These are phyloP conservation scores for Cataglyphis altisquamis DNA, from an alignment of 2,888 invertebrate genomes.

Conservation along the genomic window DNA sequence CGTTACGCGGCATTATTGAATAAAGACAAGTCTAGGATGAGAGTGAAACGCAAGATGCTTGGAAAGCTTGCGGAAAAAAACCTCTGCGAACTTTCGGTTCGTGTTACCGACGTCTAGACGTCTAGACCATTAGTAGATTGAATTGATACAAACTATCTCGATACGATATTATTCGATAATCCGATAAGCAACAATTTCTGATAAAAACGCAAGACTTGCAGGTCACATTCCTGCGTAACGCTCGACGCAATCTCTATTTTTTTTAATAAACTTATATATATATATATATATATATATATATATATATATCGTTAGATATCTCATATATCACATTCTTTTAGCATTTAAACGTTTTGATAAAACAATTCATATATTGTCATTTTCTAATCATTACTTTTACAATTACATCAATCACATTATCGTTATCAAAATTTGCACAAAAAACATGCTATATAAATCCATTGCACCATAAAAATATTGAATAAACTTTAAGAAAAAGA, in stretches of 20 bases:
- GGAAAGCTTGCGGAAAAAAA: conserved; percentile 29
- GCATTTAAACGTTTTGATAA: neutral
- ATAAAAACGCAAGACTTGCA: neutral
- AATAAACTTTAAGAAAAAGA: neutral
- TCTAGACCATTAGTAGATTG: conserved; percentile 54
- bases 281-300: neutral
- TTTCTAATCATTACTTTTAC: neutral
- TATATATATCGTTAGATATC: neutral
- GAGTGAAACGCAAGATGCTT: conserved; percentile 1
- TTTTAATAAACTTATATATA: neutral
- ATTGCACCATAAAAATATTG: neutral
- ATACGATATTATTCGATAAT: conserved; percentile 39
- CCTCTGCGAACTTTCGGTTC: conserved; percentile 32
- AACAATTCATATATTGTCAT: neutral
- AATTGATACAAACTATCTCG: conserved; percentile 51
- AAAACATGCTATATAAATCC: neutral
- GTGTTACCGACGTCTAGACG: conserved; percentile 56
- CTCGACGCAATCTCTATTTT: neutral
- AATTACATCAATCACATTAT: neutral
- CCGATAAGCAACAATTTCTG: conserved; percentile 41
- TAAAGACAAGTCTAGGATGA: conserved; percentile 21
- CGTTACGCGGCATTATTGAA: conserved; percentile 9
- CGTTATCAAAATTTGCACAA: neutral
- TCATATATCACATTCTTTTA: neutral
- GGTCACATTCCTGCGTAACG: conserved; percentile 1